A percentile compares a stretch with the other conserved stretches of the same genome.
These are phyloP conservation scores for Fratercula arctica DNA, from an alignment of 2,797 vertebrate species.

Conservation along the genomic window DNA sequence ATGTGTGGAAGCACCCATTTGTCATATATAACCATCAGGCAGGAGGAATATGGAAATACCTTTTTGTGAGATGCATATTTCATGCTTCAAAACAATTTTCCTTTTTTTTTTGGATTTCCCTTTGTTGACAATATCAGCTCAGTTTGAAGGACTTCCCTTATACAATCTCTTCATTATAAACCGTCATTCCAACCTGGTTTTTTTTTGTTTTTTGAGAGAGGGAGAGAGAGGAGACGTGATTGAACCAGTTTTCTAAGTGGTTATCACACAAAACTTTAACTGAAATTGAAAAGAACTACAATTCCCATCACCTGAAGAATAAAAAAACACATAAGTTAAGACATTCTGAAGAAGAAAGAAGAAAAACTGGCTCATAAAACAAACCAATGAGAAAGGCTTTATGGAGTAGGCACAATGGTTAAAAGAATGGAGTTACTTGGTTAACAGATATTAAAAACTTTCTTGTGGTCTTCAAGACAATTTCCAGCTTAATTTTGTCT, in stretches of 20 bases:
- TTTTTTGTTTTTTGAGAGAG: neutral
- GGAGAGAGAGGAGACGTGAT: neutral
- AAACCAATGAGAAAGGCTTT: fast-evolving
- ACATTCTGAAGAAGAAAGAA: neutral
- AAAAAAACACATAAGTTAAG: neutral
- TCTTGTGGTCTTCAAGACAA: neutral
- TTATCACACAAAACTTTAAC: neutral
- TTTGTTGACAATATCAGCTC: neutral
- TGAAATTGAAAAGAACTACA: neutral
- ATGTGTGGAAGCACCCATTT: no score
- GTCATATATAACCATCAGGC: no score
- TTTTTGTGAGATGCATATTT: no score
- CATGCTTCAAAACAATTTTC: no score
- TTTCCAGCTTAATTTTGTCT: neutral
- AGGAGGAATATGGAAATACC: no score
- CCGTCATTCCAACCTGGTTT: neutral
- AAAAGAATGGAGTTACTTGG: neutral
- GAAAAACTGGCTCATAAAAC: neutral
- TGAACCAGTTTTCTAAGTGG: neutral
- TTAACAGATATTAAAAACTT: neutral
- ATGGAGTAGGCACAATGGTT: neutral
- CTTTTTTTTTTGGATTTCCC: neutral
- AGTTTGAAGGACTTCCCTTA: neutral
- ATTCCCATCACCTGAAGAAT: neutral
- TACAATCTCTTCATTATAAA: neutral